These are phyloP conservation scores for Xenentodon cancila DNA, from an alignment of 2,797 vertebrate genomes.

Conservation along the genomic window DNA sequence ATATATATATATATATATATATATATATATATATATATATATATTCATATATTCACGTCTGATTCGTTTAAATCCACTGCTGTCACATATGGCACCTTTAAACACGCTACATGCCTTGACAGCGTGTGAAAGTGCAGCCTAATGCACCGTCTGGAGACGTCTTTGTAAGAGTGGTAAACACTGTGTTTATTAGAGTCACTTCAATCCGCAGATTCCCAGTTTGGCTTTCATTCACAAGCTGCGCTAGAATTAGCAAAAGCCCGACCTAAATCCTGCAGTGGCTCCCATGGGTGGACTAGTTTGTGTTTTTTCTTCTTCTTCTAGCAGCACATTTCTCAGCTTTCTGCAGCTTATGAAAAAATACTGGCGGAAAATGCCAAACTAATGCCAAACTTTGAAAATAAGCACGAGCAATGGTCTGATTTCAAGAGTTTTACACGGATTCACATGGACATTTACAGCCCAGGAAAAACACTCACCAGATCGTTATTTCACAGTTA, in stretches of 20 bases:
- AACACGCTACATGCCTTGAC: conserved; percentile 34
- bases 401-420: conserved; percentile 66
- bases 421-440: conserved; percentile 75
- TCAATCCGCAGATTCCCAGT: conserved; percentile 49
- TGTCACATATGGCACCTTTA: conserved; percentile 51
- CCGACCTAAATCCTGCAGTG: conserved; percentile 68
- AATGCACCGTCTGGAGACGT: conserved; percentile 38
- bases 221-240: conserved; percentile 53
- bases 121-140: conserved; percentile 60
- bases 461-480: conserved; percentile 74
- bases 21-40: too few relatives aligned
- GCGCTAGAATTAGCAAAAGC: conserved; percentile 59
- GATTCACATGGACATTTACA: conserved; percentile 78
- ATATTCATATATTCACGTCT: conserved; percentile 53
- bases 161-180: conserved; percentile 57
- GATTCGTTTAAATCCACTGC: conserved; percentile 55
- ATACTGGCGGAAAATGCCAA: conserved; percentile 53
- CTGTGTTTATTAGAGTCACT: conserved; percentile 45
- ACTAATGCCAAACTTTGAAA: conserved; percentile 61
- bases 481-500: conserved; percentile 87
- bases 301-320: conserved; percentile 23
- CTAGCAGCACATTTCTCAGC: conserved; percentile 31
- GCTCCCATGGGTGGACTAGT: conserved; percentile 56
- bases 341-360: conserved; percentile 56
- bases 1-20: too few relatives aligned